Conservation (phyloP, 2,113 vertebrate species). For the Tamias sibiricus region DNA sequence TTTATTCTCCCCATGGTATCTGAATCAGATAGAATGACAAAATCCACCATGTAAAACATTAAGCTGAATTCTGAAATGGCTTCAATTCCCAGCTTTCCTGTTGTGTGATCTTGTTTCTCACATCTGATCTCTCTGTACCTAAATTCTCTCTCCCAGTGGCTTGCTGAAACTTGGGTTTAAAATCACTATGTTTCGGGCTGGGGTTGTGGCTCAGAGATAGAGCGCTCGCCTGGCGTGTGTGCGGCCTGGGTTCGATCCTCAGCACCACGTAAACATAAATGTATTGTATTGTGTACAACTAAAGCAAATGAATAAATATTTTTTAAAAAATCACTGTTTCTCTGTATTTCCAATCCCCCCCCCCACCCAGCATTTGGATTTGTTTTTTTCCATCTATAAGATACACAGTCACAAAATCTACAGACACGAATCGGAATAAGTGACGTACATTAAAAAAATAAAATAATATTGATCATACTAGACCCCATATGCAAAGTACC, state of each 20-base stretch:
- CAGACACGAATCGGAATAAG: background rate
- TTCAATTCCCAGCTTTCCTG: slow-evolving; percentile 51
- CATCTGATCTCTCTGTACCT: slow-evolving; percentile 28
- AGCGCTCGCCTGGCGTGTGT: too few relatives aligned
- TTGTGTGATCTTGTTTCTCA: slow-evolving; percentile 54
- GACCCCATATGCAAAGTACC: background rate
- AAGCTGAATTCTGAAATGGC: slow-evolving; percentile 38
- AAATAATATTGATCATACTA: background rate
- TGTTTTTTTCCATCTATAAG: background rate
- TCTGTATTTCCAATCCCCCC: slow-evolving; percentile 28
- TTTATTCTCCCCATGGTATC: slow-evolving; percentile 68
- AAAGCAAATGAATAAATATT: too few relatives aligned
- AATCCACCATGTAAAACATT: slow-evolving; percentile 53
- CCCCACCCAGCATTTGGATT: background rate
- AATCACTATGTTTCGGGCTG: background rate
- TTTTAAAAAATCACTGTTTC: slow-evolving; percentile 52
- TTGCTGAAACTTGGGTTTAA: slow-evolving; percentile 51
- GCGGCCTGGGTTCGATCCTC: too few relatives aligned
- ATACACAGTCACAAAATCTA: slow-evolving; percentile 41
- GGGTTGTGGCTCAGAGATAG: too few relatives aligned
- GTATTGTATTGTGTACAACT: too few relatives aligned
- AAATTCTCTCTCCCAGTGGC: background rate
- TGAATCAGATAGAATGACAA: slow-evolving; percentile 62
- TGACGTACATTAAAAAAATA: background rate
- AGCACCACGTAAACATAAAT: too few relatives aligned